Base-by-base conservation (phyloP, 1,140 invertebrate species). In the Drosophila chauvacae region DNA sequence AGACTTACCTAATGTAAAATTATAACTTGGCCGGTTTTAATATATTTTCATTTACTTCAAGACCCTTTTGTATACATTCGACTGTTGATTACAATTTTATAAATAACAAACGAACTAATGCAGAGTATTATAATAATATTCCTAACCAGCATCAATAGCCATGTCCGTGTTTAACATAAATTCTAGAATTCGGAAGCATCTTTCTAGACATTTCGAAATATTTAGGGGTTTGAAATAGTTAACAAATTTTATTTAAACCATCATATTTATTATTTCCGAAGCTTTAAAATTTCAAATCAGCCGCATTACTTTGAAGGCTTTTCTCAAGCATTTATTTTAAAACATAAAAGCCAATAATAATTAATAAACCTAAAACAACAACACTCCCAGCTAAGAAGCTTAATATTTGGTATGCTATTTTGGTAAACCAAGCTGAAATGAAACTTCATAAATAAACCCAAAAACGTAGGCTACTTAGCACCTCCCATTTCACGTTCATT, bases 381-480 rank as follows among this genome's bases (percentile, higher is more conserved):
- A 23, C 0, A 14, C 53, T 23, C 20, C 4, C 14, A n/a, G 7
- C 35, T 37, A 56, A 56, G 16, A 16, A 11, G 7, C 37, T 28
- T 44, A 28, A 16, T 9, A 57, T 41, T 41, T 51, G 9, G 4
- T n/a, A 1, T 55, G 33, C 47, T 55, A 28, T 20, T 28, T 62
- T 4, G 48, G 35, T 63, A 20, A 66, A 10, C 55, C 23, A 66
- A 33, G n/a, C 28, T 3, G 13, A 37, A 45, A 26, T 47, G 13
- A 28, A 50, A 41, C 63, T 47, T n/a, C 14, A 56, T 45, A 55
- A 39, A 51, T 55, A 39, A 70, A 28, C 44, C 44, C 23, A 23
- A 45, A 55, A 55, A 47, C 11, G 23, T 53, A 16, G 37, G 51
- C 35, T 58, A 41, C 69, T 71, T 53, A 66, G 37, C 65, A 66